Conservation (phyloP, 2,113 vertebrate genomes). For the Nibea albiflora region DNA sequence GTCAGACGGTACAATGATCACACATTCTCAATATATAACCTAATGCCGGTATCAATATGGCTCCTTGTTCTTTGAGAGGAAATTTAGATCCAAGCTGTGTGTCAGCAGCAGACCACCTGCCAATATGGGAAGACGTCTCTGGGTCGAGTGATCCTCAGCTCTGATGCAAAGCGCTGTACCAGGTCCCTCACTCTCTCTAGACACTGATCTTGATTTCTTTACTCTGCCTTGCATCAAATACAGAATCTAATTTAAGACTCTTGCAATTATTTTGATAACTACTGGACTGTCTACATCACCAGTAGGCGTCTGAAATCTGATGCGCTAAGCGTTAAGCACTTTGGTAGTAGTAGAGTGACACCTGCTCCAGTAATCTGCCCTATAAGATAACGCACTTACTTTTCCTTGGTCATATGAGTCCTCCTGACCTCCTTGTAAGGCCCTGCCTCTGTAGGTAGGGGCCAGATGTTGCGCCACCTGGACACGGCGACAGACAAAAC, state of each 20-base stretch:
- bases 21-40: conserved; percentile 2
- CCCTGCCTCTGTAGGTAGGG: conserved; percentile 83
- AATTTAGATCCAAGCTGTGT: background rate
- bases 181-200: background rate
- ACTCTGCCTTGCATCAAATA: background rate
- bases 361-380: background rate
- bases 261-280: background rate
- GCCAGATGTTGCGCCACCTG: conserved; percentile 93
- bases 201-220: background rate
- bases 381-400: background rate
- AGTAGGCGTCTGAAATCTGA: background rate
- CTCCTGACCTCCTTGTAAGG: conserved; percentile 86
- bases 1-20: background rate
- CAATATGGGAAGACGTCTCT: background rate
- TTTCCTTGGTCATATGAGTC: conserved; percentile 72
- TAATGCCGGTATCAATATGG: background rate
- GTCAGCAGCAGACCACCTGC: background rate
- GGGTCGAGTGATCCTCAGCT: background rate
- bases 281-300: background rate
- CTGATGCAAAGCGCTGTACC: background rate
- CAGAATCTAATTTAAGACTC: background rate
- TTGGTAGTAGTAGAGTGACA: background rate
- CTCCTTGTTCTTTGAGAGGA: background rate
- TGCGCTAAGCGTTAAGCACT: background rate
- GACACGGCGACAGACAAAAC: conserved; percentile 66